Evolutionary conservation across 2,888 invertebrate genomes (phyloP), one percentile per base, ranked within the genome.

Genomic region (Drosophila dives): DNA sequence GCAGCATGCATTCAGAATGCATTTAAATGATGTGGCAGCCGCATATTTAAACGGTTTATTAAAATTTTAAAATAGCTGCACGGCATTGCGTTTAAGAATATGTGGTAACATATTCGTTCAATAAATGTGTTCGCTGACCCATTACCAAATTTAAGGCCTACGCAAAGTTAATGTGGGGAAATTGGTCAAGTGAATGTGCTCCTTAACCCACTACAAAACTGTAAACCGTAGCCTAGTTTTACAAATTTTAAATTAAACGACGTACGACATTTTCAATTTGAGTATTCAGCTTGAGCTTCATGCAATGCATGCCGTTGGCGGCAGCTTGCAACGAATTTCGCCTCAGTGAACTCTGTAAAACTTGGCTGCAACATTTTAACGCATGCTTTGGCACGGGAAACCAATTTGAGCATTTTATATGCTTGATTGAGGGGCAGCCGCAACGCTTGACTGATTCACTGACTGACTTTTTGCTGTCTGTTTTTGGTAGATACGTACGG

Each of bases 371-470:
- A 59, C 66, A 73, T 69, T 88, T 83, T 75, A 83, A 83, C 73
- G 86, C 86, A 73, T 78, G 77, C 72, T 49, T 72, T 78, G 68
- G 51, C 73, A 83, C 63, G 61, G 67, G 66, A 80, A 79, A 69
- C 54, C 76, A 72, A 80, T 70, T 80, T 80, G 48, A 66, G 67
- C 70, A 77, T 83, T 83, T 73, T 72, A 62, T 65, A 64, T 70
- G 80, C 82, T 62, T 68, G 66, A 51, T 38, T 55, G 59, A 64
- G 45, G 33, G 34, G 45, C 55, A 64, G 53, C 60, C 61, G 64
- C 62, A 75, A 59, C 53, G 59, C 40, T 64, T 61, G 58, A 63
- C 56, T 38, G 56, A 45, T 42, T 23, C 49, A 26, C 36, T 54
- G 17, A 50, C 33, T 29, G 63, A 54, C 29, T 40, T 61, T 36